Base-by-base conservation (phyloP, 2,797 vertebrate species). In the Phylloscopus collybita region DNA sequence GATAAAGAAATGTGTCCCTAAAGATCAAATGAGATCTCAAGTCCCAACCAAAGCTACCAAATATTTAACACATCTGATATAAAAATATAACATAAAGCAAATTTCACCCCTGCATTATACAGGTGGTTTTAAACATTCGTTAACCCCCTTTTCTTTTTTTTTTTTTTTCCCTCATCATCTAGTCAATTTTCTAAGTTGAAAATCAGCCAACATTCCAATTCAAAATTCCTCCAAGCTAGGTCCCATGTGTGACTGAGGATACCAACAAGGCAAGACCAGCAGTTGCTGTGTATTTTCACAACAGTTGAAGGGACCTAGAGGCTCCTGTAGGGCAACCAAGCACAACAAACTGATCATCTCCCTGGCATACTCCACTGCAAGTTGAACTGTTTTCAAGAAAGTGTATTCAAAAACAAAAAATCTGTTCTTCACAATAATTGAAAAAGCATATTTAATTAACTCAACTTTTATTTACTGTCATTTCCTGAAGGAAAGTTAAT, bases 401-500 rank as follows among this genome's bases (percentile, higher is more conserved):
- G 4, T 3, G 0, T 61, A 32, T 5, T 50, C 10, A 32, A 62
- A 47, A 83, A 38, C 13, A 64, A 26, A 44, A 53, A 17, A 44
- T 15, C 17, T 62, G 15, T n/a, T 92, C 30, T 86, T 83, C 22
- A 57, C 38, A 62, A 32, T 60, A 73, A 78, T 13, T 32, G 34
- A 71, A 23, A 92, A 78, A 78, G 19, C 3, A 36, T 56, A 67
- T 65, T 93, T 88, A 80, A 93, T 89, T 90, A 86, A 80, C 26
- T 71, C 62, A 80, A 54, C 5, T 74, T 90, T 76, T 91, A 54
- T 94, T 92, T 89, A 88, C 45, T 71, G 32, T 3, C 5, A 2
- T 65, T 83, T 95, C 30, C 65, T 59, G 27, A 90, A 90, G 27
- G 88, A 67, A 71, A 94, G 8, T 71, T 93, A 56, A 57, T 67